phyloP scores from a whole-genome alignment of 2,797 vertebrate species.

The Sebastes cheni region DNA sequence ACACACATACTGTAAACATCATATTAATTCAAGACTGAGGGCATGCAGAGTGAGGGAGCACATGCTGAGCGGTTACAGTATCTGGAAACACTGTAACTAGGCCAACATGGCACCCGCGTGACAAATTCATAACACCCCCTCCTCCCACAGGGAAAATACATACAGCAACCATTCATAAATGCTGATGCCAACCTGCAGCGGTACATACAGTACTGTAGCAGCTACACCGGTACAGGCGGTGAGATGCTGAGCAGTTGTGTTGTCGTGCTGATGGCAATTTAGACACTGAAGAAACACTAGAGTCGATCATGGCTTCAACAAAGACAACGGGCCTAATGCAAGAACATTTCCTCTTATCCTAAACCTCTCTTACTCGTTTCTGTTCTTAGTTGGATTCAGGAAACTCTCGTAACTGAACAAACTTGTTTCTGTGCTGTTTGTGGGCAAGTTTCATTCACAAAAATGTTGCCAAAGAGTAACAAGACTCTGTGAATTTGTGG shows the following conservation, averaged over 20 bases:
- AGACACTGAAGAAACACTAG: not conserved
- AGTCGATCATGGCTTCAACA: not conserved
- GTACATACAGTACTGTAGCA: not conserved
- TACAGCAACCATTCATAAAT: slow-evolving; percentile 58
- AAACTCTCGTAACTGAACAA: not conserved
- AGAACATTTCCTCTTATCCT: not conserved
- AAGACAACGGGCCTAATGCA: not conserved
- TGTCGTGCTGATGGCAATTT: slow-evolving; percentile 13
- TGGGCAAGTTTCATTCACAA: not conserved
- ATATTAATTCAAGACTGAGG: slow-evolving; percentile 14
- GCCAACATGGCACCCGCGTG: slow-evolving; percentile 71
- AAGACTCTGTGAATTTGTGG: not conserved
- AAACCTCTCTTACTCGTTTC: not conserved
- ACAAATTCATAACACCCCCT: slow-evolving; percentile 55
- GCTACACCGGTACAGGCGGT: not conserved
- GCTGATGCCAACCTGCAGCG: slow-evolving; percentile 49
- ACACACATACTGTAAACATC: slow-evolving; percentile 17
- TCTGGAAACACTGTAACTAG: slow-evolving; percentile 60
- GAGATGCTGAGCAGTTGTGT: slow-evolving; percentile 1
- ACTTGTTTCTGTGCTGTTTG: not conserved
- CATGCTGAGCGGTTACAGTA: slow-evolving; percentile 18
- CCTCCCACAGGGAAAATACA: slow-evolving; percentile 35
- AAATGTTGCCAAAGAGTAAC: not conserved
- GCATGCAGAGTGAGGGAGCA: not conserved
- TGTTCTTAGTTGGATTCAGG: not conserved